Base-by-base conservation (phyloP, 2,888 invertebrate genomes). In the Hetaerina titia region DNA sequence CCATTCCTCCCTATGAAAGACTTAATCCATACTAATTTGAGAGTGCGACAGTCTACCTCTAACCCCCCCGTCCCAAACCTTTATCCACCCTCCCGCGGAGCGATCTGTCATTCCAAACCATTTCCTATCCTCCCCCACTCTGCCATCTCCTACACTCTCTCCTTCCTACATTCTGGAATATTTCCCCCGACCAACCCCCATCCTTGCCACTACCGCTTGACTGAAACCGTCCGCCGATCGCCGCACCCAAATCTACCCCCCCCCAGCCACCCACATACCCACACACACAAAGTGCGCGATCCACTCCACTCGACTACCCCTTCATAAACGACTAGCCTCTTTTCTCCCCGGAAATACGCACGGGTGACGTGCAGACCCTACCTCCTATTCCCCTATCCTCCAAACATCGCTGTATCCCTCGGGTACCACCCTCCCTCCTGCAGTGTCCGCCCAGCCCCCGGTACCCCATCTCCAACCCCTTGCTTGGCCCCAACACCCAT, bases 21-120 rank as follows among this genome's bases (percentile, higher is more conserved):
- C 92, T 90, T 90, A 90, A 90, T 90, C 92, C 92, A 69, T n/a
- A 92, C 69, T 56, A 92, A 92, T 90, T 90, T 90, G 63, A 63
- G 64, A 69, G 56, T 57, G 81, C 5, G 81, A 81, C 31, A 25
- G 13, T 7, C 31, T 1, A 19, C 81, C 25, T 13, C 31, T n/a
- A 25, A 11, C 2, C 74, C 25, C 13, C 74, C 25, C 17, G 60
- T 60, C 60, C 60, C 17, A 1, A 11, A 1, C 17, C 60, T 15
- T 17, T 25, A 25, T 4, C n/a, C 81, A 19, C 92, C 56, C 74
- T 22, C 45, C 92, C 13, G 81, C 15, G 15, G 45, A 45, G 92
- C 56, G 45, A 90, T 92, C 69, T 57, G 92, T 92, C 92, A 92
- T 92, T 92, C 92, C 92, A 57, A 69, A 64, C 92, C 92, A 92